Evolutionary conservation across 2,113 vertebrate genomes (phyloP), one percentile per base, ranked within the genome.

Genomic region (Hypocryptadius cinnamomeus): DNA sequence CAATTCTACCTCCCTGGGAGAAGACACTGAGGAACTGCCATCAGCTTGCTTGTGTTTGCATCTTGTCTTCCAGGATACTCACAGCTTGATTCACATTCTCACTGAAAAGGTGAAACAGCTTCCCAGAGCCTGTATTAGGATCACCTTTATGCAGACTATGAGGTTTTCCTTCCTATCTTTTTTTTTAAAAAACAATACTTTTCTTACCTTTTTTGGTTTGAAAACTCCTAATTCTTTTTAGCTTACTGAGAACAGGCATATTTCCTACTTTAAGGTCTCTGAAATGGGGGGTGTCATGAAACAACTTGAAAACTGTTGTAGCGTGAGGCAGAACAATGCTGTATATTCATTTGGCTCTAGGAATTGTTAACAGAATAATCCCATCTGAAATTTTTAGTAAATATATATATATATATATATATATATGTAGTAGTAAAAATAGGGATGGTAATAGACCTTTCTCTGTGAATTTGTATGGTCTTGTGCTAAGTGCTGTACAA

Each of bases 261-360:
- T 10, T 76, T 81, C 72, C 61, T 71, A 40, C 11, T 18, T 76
- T 56, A 60, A 81, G 12, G 18, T 81, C 35, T 66, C 33, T 54
- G 39, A 68, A 54, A 15, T 2, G 5, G 21, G 2, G 3, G 4
- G 4, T 2, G 3, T 47, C 33, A 4, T 11, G 17, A 45, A 56
- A 31, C 21, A 79, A 19, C 24, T 5, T 87, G 40, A 68, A 85
- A 91, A 44, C 22, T 47, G 3, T 35, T 79, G 28, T 25, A 37
- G 10, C 10, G 17, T 33, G 63, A 87, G 30, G 45, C 39, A 74
- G 33, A 23, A 40, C 1, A 5, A 44, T 66, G 51, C 16, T 30
- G 16, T 15, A 4, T 13, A 60, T 61, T 85, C 4, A 1, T 53
- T 53, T 78, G 37, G 27, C 39, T 66, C 64, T 61, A 77, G n/a